Evolutionary conservation across 1,140 invertebrate genomes (phyloP), one percentile per base, ranked within the genome.

Genomic region (Rhopalosiphum padi): DNA sequence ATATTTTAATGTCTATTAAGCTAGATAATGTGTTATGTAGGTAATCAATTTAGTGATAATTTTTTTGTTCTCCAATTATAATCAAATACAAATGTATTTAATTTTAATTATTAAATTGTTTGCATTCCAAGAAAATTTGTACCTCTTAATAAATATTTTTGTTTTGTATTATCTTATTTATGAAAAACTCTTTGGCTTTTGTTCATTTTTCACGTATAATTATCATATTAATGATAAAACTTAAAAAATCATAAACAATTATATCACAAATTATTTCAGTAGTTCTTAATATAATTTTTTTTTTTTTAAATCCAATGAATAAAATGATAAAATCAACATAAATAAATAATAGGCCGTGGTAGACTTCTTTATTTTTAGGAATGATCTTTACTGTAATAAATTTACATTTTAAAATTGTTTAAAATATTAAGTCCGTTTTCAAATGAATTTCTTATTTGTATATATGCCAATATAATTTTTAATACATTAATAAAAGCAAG

Each of bases 71-170:
- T 87, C 51, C 46, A 89, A 3, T 89, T 37, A 89, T 37, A 37
- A 35, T 21, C 18, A 51, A 89, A 37, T 37, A 53, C 1, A 89
- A 55, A 25, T 55, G 22, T 25, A 55, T 37, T 41, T 89, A 4
- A 89, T 55, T 55, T 89, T 89, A 35, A 30, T 89, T 37, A 11
- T 25, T 25, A 53, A 89, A 89, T 89, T 89, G 35, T 89, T 88
- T 89, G 88, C 88, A 89, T 89, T 89, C 51, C 88, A 55, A 89
- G 1, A 55, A 23, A 22, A 89, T 35, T 21, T 51, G 30, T 88
- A 51, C n/a, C 46, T 88, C 30, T 51, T 35, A 35, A 2, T 89
- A 7, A 37, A 53, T n/a, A 35, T n/a, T 88, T 88, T 48, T 48
- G 11, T 53, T 89, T 89, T 89, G 0, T 41, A 89, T 25, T 53